Percentiles rank a stretch among this genome's conserved stretches.
Evolutionary conservation across 2,113 vertebrate species (phyloP).

Genomic region (Canis aureus): DNA sequence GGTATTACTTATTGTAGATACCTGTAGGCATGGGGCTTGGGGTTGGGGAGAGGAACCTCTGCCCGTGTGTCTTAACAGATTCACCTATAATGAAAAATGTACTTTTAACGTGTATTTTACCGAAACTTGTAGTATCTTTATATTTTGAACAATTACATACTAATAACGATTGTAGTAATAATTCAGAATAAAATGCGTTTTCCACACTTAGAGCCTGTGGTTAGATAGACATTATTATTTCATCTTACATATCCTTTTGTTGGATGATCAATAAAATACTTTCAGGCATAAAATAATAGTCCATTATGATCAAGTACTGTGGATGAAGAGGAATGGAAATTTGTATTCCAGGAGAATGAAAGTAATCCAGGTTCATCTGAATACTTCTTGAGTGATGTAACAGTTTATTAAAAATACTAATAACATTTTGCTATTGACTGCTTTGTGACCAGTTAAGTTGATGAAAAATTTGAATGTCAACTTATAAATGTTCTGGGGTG

Average conservation of each 20-base stretch:
- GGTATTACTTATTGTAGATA: neutral
- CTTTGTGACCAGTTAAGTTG: conserved; percentile 12
- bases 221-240: conserved; percentile 53
- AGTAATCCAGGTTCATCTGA: conserved; percentile 1
- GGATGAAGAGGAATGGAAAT: conserved; percentile 28
- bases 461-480: conserved; percentile 34
- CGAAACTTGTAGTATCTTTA: neutral
- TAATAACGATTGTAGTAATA: conserved; percentile 16
- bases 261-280: conserved; percentile 52
- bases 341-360: conserved; percentile 33
- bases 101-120: conserved; percentile 5
- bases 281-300: conserved; percentile 52
- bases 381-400: neutral
- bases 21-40: neutral
- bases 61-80: neutral
- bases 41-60: neutral
- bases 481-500: neutral
- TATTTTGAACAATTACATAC: neutral
- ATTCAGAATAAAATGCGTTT: conserved; percentile 45
- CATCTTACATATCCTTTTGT: conserved; percentile 26
- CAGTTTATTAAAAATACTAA: conserved; percentile 28
- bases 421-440: neutral
- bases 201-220: neutral
- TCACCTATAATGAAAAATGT: neutral
- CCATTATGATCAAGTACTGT: neutral